A percentile compares a stretch with the other conserved stretches of the same genome.
phyloP scores from a whole-genome alignment of 2,113 vertebrate genomes.

The Hypanus sabinus region DNA sequence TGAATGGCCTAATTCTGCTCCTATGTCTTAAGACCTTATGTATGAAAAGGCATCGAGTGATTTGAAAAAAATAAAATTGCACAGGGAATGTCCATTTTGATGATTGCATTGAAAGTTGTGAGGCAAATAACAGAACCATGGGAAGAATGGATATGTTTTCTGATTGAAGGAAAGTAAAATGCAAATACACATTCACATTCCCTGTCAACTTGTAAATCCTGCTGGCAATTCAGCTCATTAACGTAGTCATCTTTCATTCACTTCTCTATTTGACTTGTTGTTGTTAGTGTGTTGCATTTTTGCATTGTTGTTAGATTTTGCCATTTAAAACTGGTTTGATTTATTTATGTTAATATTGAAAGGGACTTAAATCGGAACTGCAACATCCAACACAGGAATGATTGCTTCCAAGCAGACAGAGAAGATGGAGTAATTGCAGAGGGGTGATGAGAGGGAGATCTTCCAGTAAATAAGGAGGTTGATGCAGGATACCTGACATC shows the following conservation, averaged over 20 bases:
- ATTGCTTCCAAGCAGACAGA: not conserved
- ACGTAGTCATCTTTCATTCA: not conserved
- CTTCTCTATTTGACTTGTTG: not conserved
- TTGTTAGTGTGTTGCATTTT: not conserved
- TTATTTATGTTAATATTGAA: not conserved
- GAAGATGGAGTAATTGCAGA: not conserved
- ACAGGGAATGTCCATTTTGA: not conserved
- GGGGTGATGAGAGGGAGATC: not conserved
- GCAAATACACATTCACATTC: not conserved
- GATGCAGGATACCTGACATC: not conserved
- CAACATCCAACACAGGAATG: not conserved
- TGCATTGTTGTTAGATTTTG: not conserved
- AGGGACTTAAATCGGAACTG: not conserved
- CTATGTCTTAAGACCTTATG: not conserved
- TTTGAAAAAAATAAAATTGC: not conserved
- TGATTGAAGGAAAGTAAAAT: not conserved
- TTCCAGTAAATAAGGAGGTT: not conserved
- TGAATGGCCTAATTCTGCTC: too few species aligned
- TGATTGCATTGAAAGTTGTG: not conserved
- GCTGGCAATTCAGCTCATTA: not conserved
- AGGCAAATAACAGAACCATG: not conserved
- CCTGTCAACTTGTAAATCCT: not conserved
- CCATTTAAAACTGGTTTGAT: not conserved
- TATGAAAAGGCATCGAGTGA: not conserved
- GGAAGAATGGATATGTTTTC: not conserved